Evolutionary conservation across 2,888 invertebrate species (phyloP), one percentile per base, ranked within the genome.

Genomic region (Thera britannica): DNA sequence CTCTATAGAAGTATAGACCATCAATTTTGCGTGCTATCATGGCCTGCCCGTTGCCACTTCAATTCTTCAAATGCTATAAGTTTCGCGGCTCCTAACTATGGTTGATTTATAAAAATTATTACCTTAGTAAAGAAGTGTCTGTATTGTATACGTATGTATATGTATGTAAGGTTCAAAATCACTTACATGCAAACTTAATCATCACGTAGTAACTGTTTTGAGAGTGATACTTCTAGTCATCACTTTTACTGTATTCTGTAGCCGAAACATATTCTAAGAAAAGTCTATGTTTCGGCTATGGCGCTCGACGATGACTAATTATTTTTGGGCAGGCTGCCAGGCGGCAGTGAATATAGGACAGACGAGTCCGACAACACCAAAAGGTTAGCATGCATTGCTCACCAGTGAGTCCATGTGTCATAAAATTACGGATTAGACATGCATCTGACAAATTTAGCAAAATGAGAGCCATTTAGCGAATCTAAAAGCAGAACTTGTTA

Each of bases 291-390:
- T 85, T 86, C 83, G 80, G 81, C 79, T 83, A 80, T 82, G 80
- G 82, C 77, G 78, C 77, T 75, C 76, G 77, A 83, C 79, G 87
- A 86, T 90, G 90, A 90, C 90, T 90, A 91, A 92, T 90, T 89
- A 91, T 88, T 88, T 90, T 88, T 83, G 84, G 92, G 92, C 90
- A 83, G 52, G 71, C 68, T 85, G 90, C 92, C 92, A 91, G 83
- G 69, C 73, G 83, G 82, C 87, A 85, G 81, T 58, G 67, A 70
- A 75, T 75, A 73, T 74, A 75, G 75, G 75, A 68, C 75, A 68
- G 58, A 52, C 65, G 66, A 51, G 56, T 62, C 66, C 59, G 79
- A 79, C 78, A 78, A 76, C 80, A 80, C 75, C 75, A 77, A 85
- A 85, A 84, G 83, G 83, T 85, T 84, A 84, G 71, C 77, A 68